phyloP scores from a whole-genome alignment of 2,797 vertebrate genomes.

The Crocodylus rhombifer region DNA sequence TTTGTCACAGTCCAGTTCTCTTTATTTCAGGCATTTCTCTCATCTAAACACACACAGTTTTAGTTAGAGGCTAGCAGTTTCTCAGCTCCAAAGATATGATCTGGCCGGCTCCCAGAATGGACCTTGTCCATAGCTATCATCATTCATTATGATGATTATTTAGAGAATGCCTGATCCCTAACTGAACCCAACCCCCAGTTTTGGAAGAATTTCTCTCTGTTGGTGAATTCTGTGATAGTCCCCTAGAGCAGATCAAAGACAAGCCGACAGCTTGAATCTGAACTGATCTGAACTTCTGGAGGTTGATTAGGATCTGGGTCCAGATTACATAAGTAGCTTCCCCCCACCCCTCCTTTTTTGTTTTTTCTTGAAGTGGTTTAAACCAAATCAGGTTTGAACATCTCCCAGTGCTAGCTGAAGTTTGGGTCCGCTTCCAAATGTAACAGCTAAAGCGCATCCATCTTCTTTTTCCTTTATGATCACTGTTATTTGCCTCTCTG shows the following conservation, averaged over 20 bases:
- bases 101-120: background rate
- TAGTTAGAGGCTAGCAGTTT: background rate
- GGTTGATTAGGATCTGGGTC: background rate
- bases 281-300: background rate
- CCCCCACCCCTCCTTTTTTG: no score
- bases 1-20: background rate
- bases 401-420: background rate
- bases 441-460: background rate
- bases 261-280: background rate
- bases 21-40: background rate
- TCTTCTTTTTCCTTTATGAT: background rate
- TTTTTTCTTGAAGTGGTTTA: no score
- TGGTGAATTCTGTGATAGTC: background rate
- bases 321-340: background rate
- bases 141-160: background rate
- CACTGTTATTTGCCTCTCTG: background rate
- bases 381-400: background rate
- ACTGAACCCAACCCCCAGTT: background rate
- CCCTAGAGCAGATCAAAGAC: background rate
- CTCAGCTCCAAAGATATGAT: background rate
- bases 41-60: background rate
- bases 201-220: background rate
- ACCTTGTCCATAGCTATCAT: background rate
- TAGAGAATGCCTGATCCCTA: background rate
- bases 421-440: background rate